Base-by-base conservation (phyloP, 2,797 vertebrate genomes). In the Aulostomus chinensis region DNA sequence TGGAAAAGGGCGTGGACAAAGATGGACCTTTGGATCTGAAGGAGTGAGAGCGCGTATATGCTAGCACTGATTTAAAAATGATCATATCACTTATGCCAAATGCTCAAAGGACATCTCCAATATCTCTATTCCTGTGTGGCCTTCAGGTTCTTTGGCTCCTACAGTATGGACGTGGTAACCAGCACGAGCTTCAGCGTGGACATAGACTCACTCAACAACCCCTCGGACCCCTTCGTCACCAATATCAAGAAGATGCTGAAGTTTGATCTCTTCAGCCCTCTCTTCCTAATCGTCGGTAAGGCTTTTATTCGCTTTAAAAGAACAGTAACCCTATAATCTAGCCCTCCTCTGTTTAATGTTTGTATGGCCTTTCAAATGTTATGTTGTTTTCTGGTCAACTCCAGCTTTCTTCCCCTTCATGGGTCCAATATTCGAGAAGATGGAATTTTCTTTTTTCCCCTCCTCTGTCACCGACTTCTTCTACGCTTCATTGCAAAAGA, bases 81-180 rank as follows among this genome's bases (percentile, higher is more conserved):
- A 22, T 4, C 21, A n/a, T n/a, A n/a, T n/a, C n/a, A n/a, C n/a
- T n/a, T n/a, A n/a, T n/a, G n/a, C n/a, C n/a, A n/a, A n/a, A n/a
- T n/a, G n/a, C n/a, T n/a, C n/a, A n/a, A n/a, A 25, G 24, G 2
- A 2, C 2, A 15, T 53, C 14, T 47, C 1, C 29, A 21, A 20
- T 8, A 8, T 7, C 9, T 46, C 33, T 32, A 7, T 41, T 18
- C 6, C 20, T 56, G 3, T 61, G 33, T 58, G 4, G n/a, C 15
- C 9, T 25, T 25, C 26, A 92, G 91, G 32, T 47, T 90, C 45
- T 90, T 93, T 11, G 89, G 92, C 6, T 58, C 91, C 8, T 93
- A 91, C 83, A 91, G 91, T 38, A 87, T 93, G 92, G 93, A 94
- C 29, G 84, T 92, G 12, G 84, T 93, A 11, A 53, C 91, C 76